phyloP scores from a whole-genome alignment of 1,140 invertebrate genomes.

The Platyscapa corneri region DNA sequence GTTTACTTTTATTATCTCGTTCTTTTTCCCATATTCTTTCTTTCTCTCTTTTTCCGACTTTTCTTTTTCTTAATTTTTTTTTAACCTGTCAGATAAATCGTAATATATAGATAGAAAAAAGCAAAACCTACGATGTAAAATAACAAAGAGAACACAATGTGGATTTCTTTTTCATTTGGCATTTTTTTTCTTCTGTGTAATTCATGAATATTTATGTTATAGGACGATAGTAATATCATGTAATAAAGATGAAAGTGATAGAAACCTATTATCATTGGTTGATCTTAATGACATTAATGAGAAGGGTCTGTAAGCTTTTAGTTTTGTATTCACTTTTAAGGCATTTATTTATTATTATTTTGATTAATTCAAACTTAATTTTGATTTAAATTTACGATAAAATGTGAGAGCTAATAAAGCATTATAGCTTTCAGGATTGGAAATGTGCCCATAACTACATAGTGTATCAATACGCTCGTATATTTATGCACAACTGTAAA shows the following conservation, averaged over 20 bases:
- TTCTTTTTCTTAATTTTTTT: background rate
- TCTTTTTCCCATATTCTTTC: background rate
- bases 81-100: conserved; percentile 15
- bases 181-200: background rate
- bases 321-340: background rate
- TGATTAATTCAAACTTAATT: too few relatives aligned
- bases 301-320: background rate
- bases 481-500: too few relatives aligned
- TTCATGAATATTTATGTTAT: background rate
- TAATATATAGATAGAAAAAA: background rate
- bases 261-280: background rate
- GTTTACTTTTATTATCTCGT: conserved; percentile 4
- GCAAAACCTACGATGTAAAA: background rate
- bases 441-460: too few relatives aligned
- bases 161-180: background rate
- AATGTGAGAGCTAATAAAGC: too few relatives aligned
- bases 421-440: too few relatives aligned
- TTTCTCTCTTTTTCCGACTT: background rate
- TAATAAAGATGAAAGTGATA: background rate
- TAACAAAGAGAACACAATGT: background rate
- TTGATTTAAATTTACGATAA: too few relatives aligned
- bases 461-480: too few relatives aligned
- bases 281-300: background rate
- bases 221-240: background rate
- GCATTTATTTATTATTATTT: too few relatives aligned